phyloP scores from a whole-genome alignment of 1,140 invertebrate species.

The Acromyrmex heyeri region DNA sequence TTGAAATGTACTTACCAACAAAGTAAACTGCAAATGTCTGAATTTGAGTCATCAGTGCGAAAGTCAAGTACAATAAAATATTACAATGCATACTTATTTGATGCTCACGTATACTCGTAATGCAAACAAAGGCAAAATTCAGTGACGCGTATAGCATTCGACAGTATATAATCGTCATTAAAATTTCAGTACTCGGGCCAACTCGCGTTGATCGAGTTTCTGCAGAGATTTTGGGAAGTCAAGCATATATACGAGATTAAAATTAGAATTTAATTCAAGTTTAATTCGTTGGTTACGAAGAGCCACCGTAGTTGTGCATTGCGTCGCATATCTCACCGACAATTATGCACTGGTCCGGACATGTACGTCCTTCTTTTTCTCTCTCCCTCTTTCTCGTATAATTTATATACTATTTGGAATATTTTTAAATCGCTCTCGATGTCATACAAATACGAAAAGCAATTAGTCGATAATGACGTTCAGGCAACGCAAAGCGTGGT shows the following conservation, averaged over 20 bases:
- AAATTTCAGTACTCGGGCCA: constrained; percentile 17
- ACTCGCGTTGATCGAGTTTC: constrained; percentile 21
- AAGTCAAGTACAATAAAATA: too few relatives aligned
- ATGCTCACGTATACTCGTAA: neutral
- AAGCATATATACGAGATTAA: constrained; percentile 36
- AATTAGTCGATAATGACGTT: constrained; percentile 56
- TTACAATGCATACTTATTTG: too few relatives aligned
- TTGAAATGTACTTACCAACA: too few relatives aligned
- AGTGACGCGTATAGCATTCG: neutral
- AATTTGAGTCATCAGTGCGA: too few relatives aligned
- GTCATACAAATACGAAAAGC: constrained; percentile 4
- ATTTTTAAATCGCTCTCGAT: constrained; percentile 16
- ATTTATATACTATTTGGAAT: constrained; percentile 37
- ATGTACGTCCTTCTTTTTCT: neutral
- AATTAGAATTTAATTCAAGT: constrained; percentile 52
- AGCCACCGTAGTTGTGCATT: neutral
- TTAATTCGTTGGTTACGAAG: constrained; percentile 38
- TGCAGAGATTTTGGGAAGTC: constrained; percentile 48
- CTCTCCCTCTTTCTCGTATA: neutral
- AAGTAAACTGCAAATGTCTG: too few relatives aligned
- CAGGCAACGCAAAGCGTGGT: neutral
- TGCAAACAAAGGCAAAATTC: constrained; percentile 16
- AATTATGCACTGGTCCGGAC: constrained; percentile 21
- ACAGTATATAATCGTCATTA: constrained; percentile 30
- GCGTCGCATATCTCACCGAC: constrained; percentile 25